phyloP scores from a whole-genome alignment of 2,888 invertebrate genomes.

The Aricia artaxerxes region DNA sequence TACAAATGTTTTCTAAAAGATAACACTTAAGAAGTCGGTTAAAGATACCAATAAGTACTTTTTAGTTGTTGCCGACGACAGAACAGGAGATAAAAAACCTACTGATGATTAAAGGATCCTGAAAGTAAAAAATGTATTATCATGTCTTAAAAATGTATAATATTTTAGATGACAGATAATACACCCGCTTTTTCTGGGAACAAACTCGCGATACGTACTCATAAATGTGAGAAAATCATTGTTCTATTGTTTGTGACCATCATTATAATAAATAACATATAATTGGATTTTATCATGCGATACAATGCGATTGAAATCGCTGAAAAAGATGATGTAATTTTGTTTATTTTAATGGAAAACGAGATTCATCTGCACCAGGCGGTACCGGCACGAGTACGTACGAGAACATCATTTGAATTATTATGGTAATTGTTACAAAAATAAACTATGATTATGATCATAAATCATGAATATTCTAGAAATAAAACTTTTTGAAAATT shows the following conservation, averaged over 20 bases:
- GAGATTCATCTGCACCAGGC: slow-evolving; percentile 1
- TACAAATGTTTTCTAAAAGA: too few species aligned
- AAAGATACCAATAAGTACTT: too few species aligned
- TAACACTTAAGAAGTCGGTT: too few species aligned
- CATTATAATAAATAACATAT: slow-evolving; percentile 60
- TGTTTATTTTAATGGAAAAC: slow-evolving; percentile 23
- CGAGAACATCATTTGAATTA: background rate
- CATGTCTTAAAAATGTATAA: background rate
- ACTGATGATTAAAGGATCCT: background rate
- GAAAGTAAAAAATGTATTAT: background rate
- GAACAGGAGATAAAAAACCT: background rate
- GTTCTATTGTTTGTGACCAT: slow-evolving; percentile 71
- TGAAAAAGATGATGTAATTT: slow-evolving; percentile 32
- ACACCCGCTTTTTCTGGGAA: slow-evolving; percentile 55
- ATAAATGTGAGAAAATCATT: slow-evolving; percentile 72
- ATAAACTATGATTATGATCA: slow-evolving; percentile 1
- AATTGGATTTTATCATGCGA: slow-evolving; percentile 64
- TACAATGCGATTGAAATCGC: slow-evolving; percentile 43
- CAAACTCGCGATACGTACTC: slow-evolving; percentile 53
- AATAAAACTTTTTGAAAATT: background rate
- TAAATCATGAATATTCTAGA: background rate
- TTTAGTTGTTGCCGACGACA: too few species aligned
- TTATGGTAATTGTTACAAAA: background rate
- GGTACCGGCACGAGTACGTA: background rate
- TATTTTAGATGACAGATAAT: slow-evolving; percentile 39